Evolutionary conservation across 2,888 invertebrate species (phyloP), one percentile per base, ranked within the genome.

Genomic region (Catocala sponsa): DNA sequence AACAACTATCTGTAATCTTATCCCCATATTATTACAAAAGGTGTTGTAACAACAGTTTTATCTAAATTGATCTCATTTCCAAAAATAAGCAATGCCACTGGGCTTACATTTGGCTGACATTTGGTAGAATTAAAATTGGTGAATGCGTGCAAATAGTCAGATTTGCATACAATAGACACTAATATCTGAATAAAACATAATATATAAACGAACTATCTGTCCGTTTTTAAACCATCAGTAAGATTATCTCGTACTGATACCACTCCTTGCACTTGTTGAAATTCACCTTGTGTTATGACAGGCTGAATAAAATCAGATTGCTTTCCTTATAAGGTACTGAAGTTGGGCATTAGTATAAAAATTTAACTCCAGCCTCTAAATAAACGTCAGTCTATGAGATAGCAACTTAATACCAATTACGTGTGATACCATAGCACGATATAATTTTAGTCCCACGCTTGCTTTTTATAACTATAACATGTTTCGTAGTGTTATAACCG

Each of bases 141-240:
- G 15, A 15, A 15, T 15, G 15, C 15, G 15, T 15, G 15, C 15
- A 15, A 15, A 15, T 25, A 4, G 25, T 25, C 52, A 15, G 7
- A 59, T 76, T 76, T 64, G 44, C 76, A 76, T 76, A 74, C 73
- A 74, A 75, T 74, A 59, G 50, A 12, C 41, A 13, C 33, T 54
- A 44, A 7, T 35, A 57, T 53, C 44, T 52, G 41, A 54, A 69
- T 70, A 58, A 67, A 63, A 47, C 41, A 63, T 71, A 54, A 47
- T 44, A 63, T 71, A 54, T 56, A 55, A 70, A 54, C 49, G 44
- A 43, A 43, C 55, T 59, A 55, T 32, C 25, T 10, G 49, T 59
- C 6, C n/a, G 43, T 13, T 47, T 38, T 38, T 38, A 38, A 38
- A 7, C 35, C 35, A 38, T 38, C 9, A 38, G 35, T 38, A 43